A percentile compares a stretch with the other conserved stretches of the same genome.
Evolutionary conservation across 2,888 invertebrate species (phyloP).

Genomic region (Clusia tigrina): DNA sequence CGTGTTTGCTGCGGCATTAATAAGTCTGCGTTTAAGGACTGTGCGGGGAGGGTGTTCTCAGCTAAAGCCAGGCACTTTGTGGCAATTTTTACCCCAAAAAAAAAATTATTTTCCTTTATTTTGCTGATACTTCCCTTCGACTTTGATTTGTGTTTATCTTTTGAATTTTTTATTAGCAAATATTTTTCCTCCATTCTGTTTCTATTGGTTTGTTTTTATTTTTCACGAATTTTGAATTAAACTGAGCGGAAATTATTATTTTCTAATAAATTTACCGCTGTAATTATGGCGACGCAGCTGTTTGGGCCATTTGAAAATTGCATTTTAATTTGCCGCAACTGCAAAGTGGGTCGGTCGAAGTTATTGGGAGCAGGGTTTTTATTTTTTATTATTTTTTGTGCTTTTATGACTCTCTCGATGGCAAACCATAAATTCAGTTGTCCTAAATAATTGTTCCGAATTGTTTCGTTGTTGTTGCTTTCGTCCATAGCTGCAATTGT

Average conservation of each 20-base stretch:
- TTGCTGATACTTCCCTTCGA: slow-evolving; percentile 3
- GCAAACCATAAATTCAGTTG: slow-evolving; percentile 5
- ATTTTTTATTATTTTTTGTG: background rate
- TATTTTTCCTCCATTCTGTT: background rate
- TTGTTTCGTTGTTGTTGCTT: background rate
- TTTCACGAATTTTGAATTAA: slow-evolving; percentile 45
- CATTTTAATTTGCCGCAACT: background rate
- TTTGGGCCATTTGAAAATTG: slow-evolving; percentile 7
- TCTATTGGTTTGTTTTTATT: slow-evolving; percentile 39
- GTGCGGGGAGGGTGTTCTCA: background rate
- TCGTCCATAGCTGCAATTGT: background rate
- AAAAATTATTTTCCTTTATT: slow-evolving; percentile 18
- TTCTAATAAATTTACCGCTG: slow-evolving; percentile 43
- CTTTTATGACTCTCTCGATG: background rate
- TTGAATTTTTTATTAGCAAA: slow-evolving; percentile 24
- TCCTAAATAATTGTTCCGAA: background rate
- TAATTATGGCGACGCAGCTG: slow-evolving; percentile 8
- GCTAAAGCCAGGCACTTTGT: background rate
- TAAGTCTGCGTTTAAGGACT: too few species aligned
- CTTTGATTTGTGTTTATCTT: slow-evolving; percentile 40
- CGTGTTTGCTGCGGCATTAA: slow-evolving; percentile 42
- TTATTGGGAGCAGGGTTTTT: background rate
- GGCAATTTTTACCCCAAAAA: slow-evolving; percentile 15
- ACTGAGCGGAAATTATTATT: slow-evolving; percentile 45
- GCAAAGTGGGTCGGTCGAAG: background rate